phyloP scores from a whole-genome alignment of 2,888 invertebrate genomes.

The Tenthredo livida region DNA sequence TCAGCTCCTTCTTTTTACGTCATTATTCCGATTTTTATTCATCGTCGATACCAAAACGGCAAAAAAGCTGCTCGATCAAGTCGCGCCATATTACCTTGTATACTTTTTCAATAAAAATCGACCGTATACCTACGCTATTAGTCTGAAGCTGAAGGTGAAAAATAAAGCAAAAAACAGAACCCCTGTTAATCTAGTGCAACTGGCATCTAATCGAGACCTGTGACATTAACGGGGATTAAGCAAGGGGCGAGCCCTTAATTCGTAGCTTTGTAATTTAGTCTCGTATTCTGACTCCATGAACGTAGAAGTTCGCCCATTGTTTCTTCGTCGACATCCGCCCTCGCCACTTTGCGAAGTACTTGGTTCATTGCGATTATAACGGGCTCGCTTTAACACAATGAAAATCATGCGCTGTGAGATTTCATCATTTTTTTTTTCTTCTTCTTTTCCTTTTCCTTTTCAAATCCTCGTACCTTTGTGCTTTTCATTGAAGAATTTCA shows the following conservation, averaged over 20 bases:
- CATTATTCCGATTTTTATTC: not conserved
- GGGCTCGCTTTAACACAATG: slow-evolving; percentile 19
- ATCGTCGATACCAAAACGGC: not conserved
- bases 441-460: not conserved
- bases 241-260: not conserved
- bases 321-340: slow-evolving; percentile 33
- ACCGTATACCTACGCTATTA: not conserved
- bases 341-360: not conserved
- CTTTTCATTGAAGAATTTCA: not conserved
- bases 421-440: not conserved
- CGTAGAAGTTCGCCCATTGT: slow-evolving; percentile 34
- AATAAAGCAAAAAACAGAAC: not conserved
- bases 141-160: not conserved
- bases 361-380: not conserved
- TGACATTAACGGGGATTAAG: not conserved
- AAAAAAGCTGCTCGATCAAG: not conserved
- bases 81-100: not conserved
- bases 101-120: not conserved
- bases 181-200: not conserved
- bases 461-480: slow-evolving; percentile 14
- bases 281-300: not conserved
- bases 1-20: no score
- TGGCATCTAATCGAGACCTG: slow-evolving; percentile 28
- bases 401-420: not conserved
- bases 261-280: slow-evolving; percentile 28